Evolutionary conservation across 2,113 vertebrate species (phyloP).

Genomic region (Hemicordylus capensis): DNA sequence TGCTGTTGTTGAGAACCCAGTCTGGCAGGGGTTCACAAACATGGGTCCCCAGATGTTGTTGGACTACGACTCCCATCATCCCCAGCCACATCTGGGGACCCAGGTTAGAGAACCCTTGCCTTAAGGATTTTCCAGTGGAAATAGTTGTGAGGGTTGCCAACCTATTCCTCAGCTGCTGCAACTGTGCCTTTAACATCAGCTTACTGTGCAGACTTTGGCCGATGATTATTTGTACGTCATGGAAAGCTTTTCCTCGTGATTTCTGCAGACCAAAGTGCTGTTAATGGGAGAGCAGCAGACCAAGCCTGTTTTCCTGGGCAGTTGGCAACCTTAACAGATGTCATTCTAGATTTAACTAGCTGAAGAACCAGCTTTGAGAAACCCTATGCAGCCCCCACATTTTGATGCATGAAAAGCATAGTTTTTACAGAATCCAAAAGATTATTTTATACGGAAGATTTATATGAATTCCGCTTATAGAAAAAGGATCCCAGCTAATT

Average conservation of each 20-base stretch:
- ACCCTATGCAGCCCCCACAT: background rate
- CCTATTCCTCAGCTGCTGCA: too few species aligned
- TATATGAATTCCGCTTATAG: background rate
- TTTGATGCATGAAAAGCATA: background rate
- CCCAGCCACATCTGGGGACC: too few species aligned
- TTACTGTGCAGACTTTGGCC: background rate
- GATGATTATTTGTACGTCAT: background rate
- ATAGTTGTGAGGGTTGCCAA: too few species aligned
- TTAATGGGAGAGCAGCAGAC: background rate
- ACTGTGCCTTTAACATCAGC: background rate
- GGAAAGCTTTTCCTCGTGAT: background rate
- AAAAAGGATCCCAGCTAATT: too few species aligned
- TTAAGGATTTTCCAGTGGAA: too few species aligned
- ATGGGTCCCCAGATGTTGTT: too few species aligned
- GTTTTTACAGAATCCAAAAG: background rate
- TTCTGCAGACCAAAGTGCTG: background rate
- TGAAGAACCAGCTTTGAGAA: background rate
- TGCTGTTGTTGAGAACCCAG: too few species aligned
- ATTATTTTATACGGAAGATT: background rate
- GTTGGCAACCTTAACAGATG: background rate
- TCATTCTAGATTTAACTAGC: background rate
- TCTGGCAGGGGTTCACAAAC: too few species aligned
- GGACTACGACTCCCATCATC: too few species aligned
- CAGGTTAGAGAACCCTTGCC: too few species aligned
- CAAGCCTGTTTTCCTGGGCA: too few species aligned